Conservation (phyloP, 1,140 invertebrate genomes). For the Cyrtorhinus lividipennis region DNA sequence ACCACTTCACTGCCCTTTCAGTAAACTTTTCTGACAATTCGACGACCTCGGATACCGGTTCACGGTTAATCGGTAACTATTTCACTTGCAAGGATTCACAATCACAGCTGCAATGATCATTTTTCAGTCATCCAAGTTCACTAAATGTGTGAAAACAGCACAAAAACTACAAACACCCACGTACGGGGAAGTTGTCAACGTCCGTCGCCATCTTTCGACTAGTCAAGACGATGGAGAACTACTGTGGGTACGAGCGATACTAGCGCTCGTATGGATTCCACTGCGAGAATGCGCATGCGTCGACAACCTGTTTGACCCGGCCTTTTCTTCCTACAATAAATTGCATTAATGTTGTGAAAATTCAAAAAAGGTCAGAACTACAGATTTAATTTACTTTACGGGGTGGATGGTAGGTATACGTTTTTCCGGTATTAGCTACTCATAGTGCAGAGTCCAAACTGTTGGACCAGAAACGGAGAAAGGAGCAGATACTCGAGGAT, state of each 20-base stretch:
- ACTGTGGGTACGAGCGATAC: not conserved
- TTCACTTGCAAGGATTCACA: constrained; percentile 2
- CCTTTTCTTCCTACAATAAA: no score
- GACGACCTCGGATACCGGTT: not conserved
- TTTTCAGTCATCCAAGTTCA: not conserved
- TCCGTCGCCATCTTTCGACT: constrained; percentile 21
- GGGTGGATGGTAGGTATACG: no score
- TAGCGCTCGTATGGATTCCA: not conserved
- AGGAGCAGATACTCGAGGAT: no score
- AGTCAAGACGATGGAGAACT: not conserved
- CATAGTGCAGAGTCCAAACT: no score
- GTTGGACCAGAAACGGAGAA: no score
- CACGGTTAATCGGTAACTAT: constrained; percentile 1
- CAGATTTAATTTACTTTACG: no score
- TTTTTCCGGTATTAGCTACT: no score
- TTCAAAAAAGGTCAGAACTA: no score
- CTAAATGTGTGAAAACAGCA: not conserved
- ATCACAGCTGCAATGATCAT: not conserved
- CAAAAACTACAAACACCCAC: constrained; percentile 4
- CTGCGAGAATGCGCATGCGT: not conserved
- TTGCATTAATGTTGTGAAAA: no score
- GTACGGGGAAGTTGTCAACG: constrained; percentile 1
- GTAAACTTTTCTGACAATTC: constrained; percentile 3
- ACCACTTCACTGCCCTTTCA: not conserved
- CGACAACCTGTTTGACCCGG: no score